These are phyloP conservation scores for Hippocampus kuda DNA, from an alignment of 2,797 vertebrate species.

Conservation along the genomic window DNA sequence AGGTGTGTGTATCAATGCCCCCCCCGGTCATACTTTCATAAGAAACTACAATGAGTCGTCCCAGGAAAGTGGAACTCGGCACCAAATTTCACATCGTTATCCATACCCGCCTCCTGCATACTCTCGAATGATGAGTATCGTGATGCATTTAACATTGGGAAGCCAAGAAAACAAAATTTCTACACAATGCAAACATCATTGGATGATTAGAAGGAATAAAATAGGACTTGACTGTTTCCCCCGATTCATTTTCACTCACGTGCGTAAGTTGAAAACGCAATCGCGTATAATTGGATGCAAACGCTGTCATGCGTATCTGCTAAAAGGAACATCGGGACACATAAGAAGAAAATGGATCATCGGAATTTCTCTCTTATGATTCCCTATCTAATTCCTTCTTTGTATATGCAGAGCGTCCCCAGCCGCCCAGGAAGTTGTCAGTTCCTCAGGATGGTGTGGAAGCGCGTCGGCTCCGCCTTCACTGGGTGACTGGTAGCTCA, in stretches of 20 bases:
- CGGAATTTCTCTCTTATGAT: neutral
- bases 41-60: neutral
- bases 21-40: neutral
- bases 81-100: too few species aligned
- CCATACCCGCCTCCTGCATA: too few species aligned
- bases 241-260: neutral
- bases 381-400: constrained; percentile 2
- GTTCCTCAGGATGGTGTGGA: constrained; percentile 78
- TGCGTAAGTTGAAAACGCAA: neutral
- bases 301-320: neutral
- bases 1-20: neutral
- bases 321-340: neutral
- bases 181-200: neutral
- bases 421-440: constrained; percentile 75
- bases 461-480: constrained; percentile 71
- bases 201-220: neutral
- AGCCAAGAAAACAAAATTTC: neutral
- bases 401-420: constrained; percentile 73
- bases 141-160: too few species aligned
- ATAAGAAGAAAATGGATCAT: neutral
- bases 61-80: neutral
- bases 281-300: neutral
- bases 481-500: constrained; percentile 79
- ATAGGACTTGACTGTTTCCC: neutral
- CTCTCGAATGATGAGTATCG: too few species aligned